Evolutionary conservation across 2,797 vertebrate genomes (phyloP).

Genomic region (Sebastes diaconus): DNA sequence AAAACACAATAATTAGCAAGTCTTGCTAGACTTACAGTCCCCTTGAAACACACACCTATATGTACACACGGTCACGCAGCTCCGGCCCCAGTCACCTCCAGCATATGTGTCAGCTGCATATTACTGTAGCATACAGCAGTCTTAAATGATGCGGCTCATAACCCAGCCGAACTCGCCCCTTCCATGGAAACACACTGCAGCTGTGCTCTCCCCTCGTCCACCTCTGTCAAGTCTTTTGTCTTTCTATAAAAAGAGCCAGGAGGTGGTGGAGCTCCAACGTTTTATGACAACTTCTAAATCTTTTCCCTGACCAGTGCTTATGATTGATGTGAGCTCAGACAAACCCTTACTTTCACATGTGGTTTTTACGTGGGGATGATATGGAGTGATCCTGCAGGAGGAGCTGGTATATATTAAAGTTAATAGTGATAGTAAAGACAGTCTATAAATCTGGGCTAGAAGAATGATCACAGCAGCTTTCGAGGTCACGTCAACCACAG

Average conservation of each 20-base stretch:
- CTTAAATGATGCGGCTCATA: constrained; percentile 60
- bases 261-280: constrained; percentile 33
- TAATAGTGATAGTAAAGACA: constrained; percentile 52
- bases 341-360: constrained; percentile 49
- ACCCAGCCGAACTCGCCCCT: constrained; percentile 25
- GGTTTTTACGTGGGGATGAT: constrained; percentile 51
- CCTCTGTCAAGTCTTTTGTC: constrained; percentile 23
- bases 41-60: constrained; percentile 35
- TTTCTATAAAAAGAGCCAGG: constrained; percentile 25
- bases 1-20: constrained; percentile 66
- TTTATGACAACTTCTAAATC: constrained; percentile 41
- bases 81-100: constrained; percentile 14
- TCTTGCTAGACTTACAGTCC: constrained; percentile 26
- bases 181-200: constrained; percentile 50
- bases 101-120: constrained; percentile 46
- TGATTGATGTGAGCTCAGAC: constrained; percentile 44
- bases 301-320: constrained; percentile 16
- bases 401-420: constrained; percentile 54
- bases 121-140: constrained; percentile 41
- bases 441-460: constrained; percentile 54
- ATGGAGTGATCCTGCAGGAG: constrained; percentile 26
- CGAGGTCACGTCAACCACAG: constrained; percentile 10
- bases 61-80: not conserved
- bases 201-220: constrained; percentile 41
- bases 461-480: constrained; percentile 34